Conservation (phyloP, 2,888 invertebrate species). For the Cheilosia urbana region DNA sequence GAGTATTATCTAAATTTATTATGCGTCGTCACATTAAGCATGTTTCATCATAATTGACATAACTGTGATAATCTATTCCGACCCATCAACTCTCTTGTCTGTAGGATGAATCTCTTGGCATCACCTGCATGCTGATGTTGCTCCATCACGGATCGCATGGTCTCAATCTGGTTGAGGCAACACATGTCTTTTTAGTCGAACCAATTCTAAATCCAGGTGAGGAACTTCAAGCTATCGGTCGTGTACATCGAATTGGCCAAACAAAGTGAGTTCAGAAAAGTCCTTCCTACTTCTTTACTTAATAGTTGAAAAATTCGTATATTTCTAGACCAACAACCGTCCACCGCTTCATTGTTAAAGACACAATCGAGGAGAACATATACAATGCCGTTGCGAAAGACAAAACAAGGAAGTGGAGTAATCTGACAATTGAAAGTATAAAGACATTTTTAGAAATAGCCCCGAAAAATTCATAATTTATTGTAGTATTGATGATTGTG, state of each 20-base stretch:
- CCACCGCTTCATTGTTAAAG: constrained; percentile 88
- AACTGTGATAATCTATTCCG: no score
- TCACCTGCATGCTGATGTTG: constrained; percentile 88
- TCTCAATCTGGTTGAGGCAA: constrained; percentile 91
- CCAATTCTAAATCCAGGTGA: constrained; percentile 90
- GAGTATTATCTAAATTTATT: no score
- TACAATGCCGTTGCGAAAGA: constrained; percentile 84
- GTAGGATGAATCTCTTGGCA: constrained; percentile 82
- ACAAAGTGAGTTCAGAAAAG: constrained; percentile 84
- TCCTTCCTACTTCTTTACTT: background rate
- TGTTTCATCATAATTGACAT: background rate
- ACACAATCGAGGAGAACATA: constrained; percentile 90
- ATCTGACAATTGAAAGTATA: constrained; percentile 79
- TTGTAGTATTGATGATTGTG: background rate
- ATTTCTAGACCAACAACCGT: constrained; percentile 86
- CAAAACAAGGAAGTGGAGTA: constrained; percentile 74
- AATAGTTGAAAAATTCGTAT: no score
- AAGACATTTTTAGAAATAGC: constrained; percentile 47
- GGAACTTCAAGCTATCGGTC: constrained; percentile 90
- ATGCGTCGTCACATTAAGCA: background rate
- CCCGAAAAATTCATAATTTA: constrained; percentile 12
- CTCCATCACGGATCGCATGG: constrained; percentile 90
- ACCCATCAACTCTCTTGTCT: constrained; percentile 6
- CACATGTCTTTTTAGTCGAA: constrained; percentile 90
- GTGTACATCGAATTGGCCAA: constrained; percentile 92